A percentile compares a stretch with the other conserved stretches of the same genome.
These are phyloP conservation scores for Caenorhabditis wallacei DNA, from an alignment of 2,888 invertebrate species.

Conservation along the genomic window DNA sequence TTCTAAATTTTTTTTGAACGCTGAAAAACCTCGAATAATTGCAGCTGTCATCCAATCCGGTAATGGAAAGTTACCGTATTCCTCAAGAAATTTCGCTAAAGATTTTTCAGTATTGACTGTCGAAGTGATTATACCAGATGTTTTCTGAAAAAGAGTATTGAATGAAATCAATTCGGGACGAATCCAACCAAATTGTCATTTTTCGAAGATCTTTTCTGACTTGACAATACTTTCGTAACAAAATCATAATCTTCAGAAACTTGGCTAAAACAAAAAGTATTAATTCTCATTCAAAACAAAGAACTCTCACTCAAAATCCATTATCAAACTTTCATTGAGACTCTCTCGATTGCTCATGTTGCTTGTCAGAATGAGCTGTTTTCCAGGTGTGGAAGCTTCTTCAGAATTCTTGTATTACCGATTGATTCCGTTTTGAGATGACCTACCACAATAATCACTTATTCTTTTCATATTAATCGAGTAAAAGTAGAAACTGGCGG, in stretches of 20 bases:
- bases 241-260: slow-evolving; percentile 47
- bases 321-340: slow-evolving; percentile 55
- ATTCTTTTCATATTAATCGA: slow-evolving; percentile 50
- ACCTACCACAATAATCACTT: slow-evolving; percentile 55
- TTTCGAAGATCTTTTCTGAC: slow-evolving; percentile 42
- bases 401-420: not conserved
- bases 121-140: slow-evolving; percentile 43
- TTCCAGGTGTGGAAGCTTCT: slow-evolving; percentile 51
- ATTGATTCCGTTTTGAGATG: not conserved
- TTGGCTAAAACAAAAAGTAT: slow-evolving; percentile 35
- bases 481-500: slow-evolving; percentile 17
- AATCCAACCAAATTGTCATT: slow-evolving; percentile 32
- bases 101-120: slow-evolving; percentile 33
- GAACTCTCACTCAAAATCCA: slow-evolving; percentile 47
- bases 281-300: not conserved
- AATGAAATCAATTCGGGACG: not conserved
- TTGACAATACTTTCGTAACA: slow-evolving; percentile 14
- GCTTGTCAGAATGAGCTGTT: slow-evolving; percentile 55
- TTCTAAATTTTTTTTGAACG: not conserved
- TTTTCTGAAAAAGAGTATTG: slow-evolving; percentile 2
- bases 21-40: slow-evolving; percentile 21
- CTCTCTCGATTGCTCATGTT: slow-evolving; percentile 54
- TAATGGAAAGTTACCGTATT: slow-evolving; percentile 55
- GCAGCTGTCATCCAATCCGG: slow-evolving; percentile 56
- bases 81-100: slow-evolving; percentile 13